These are phyloP conservation scores for Magallana ariakensis DNA, from an alignment of 1,140 invertebrate species.

Conservation along the genomic window DNA sequence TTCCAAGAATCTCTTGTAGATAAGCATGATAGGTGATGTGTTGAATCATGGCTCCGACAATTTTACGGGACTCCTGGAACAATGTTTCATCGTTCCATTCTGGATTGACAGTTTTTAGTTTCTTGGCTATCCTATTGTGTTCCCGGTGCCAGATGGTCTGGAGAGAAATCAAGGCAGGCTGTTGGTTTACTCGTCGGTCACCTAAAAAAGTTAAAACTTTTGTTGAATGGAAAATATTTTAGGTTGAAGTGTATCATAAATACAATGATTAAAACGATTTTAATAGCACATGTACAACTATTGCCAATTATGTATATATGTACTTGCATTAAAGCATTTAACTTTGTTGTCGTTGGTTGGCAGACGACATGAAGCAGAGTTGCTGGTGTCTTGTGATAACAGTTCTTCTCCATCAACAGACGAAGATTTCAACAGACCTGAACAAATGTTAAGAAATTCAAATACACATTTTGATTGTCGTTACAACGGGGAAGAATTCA, in stretches of 20 bases:
- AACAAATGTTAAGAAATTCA: neutral
- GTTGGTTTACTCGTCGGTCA: conserved; percentile 91
- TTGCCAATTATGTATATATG: too few relatives aligned
- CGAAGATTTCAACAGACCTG: conserved; percentile 46
- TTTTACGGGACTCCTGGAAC: conserved; percentile 90
- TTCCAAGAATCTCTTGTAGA: conserved; percentile 90
- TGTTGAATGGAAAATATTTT: too few relatives aligned
- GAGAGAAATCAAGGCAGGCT: conserved; percentile 93
- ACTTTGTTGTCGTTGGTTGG: conserved; percentile 20
- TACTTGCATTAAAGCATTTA: conserved; percentile 55
- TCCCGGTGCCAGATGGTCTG: conserved; percentile 97
- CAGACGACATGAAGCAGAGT: conserved; percentile 29
- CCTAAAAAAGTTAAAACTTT: conserved; percentile 81
- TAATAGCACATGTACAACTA: too few relatives aligned
- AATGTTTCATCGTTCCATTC: conserved; percentile 92
- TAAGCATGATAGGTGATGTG: conserved; percentile 95
- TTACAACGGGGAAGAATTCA: too few relatives aligned
- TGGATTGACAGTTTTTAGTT: conserved; percentile 83
- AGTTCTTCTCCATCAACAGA: conserved; percentile 30
- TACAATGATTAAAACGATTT: too few relatives aligned
- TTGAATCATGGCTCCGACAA: conserved; percentile 96
- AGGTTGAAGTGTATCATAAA: too few relatives aligned
- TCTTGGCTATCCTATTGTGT: conserved; percentile 92
- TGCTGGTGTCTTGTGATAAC: conserved; percentile 44
- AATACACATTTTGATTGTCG: too few relatives aligned